These are phyloP conservation scores for Mionectes macconnelli DNA, from an alignment of 2,113 vertebrate species.

Conservation along the genomic window DNA sequence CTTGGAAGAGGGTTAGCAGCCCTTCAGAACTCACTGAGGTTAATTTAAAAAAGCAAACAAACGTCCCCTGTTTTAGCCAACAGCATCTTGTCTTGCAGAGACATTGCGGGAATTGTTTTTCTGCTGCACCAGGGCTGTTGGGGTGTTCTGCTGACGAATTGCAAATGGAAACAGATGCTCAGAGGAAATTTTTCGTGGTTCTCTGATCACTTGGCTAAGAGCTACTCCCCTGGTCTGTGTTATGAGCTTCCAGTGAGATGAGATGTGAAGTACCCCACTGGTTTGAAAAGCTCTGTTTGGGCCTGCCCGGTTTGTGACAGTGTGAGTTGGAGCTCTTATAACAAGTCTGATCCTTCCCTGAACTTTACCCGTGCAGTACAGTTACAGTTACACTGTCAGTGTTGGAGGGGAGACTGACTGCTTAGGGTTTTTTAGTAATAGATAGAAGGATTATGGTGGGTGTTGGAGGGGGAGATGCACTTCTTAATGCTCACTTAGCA, in stretches of 20 bases:
- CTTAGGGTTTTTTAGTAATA: neutral
- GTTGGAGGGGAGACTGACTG: neutral
- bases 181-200: neutral
- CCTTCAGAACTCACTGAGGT: neutral
- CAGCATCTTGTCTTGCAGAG: neutral
- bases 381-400: accelerated
- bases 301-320: neutral
- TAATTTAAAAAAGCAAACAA: neutral
- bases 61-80: accelerated
- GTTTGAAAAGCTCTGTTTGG: neutral
- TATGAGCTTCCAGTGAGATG: neutral
- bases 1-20: neutral
- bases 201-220: neutral
- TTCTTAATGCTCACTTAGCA: neutral
- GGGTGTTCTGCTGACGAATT: neutral
- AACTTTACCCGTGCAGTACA: accelerated
- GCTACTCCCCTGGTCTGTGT: neutral
- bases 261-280: neutral
- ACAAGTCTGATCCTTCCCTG: neutral
- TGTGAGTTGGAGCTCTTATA: neutral
- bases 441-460: neutral
- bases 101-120: neutral
- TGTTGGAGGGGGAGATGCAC: neutral
- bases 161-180: neutral
- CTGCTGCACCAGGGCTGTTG: neutral